Evolutionary conservation across 1,140 invertebrate species (phyloP), one percentile per base, ranked within the genome.

Genomic region (Theocolax elegans): DNA sequence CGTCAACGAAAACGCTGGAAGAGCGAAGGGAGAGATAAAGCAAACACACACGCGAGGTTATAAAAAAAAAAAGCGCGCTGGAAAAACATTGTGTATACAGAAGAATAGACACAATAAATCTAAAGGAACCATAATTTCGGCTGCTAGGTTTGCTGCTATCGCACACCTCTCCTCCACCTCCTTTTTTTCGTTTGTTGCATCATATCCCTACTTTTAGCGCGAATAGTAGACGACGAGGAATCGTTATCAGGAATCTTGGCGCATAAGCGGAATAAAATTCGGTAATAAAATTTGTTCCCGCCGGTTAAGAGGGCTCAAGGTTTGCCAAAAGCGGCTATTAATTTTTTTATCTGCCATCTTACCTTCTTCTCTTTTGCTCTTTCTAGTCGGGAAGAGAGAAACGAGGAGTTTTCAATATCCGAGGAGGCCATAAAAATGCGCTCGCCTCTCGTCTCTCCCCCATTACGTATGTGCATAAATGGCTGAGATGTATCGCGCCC

Each of bases 231-330:
- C 31, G 4, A 35, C 10, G 10, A 6, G 31, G 4, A 35, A 4
- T 40, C 72, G 75, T 56, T 82, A 82, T 83, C 80, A 73, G 73
- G 53, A 58, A 82, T 84, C 80, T 83, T 74, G 76, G 74, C 72
- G 76, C 62, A 67, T 71, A 72, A 76, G 75, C 71, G 75, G 74
- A 83, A 81, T 80, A 85, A 85, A 85, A 85, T 85, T 84, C 81
- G 79, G 79, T 85, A 85, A 85, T 85, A 85, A 85, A 85, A 85
- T 85, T 84, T 83, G 79, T 84, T 84, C 83, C 82, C 79, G 81
- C 78, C 84, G 82, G 82, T 83, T 81, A 82, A 77, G 75, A 68
- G 31, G 17, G 56, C 23, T 73, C 67, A 76, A 74, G 70, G 69
- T 44, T 75, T 81, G 83, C 84, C 84, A 84, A 84, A 83, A 83